phyloP scores from a whole-genome alignment of 2,888 invertebrate species.

The Leptarthrus brevirostris region DNA sequence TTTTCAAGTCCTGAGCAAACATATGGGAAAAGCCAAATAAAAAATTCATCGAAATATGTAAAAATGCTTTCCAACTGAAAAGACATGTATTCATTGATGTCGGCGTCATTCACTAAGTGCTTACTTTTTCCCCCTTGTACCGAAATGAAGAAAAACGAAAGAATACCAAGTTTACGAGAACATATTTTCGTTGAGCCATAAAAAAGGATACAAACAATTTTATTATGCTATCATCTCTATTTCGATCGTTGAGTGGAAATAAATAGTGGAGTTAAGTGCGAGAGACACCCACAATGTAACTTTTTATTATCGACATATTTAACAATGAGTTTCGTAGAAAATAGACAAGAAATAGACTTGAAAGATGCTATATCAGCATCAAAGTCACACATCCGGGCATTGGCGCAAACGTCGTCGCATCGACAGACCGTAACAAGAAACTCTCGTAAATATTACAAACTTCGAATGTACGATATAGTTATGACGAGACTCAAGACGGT shows the following conservation, averaged over 20 bases:
- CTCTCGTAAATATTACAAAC: constrained; percentile 48
- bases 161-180: constrained; percentile 29
- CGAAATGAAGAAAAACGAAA: neutral
- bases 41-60: constrained; percentile 44
- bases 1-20: constrained; percentile 40
- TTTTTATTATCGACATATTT: constrained; percentile 47
- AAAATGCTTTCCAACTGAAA: constrained; percentile 9
- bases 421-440: constrained; percentile 22
- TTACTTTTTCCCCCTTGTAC: neutral
- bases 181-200: constrained; percentile 45
- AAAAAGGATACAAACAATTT: constrained; percentile 45
- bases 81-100: constrained; percentile 19
- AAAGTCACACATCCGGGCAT: constrained; percentile 41
- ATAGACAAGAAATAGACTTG: constrained; percentile 24
- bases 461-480: constrained; percentile 41
- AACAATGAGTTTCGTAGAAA: constrained; percentile 25
- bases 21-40: constrained; percentile 28
- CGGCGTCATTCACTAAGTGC: constrained; percentile 32
- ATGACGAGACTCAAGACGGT: constrained; percentile 43
- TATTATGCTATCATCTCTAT: constrained; percentile 44
- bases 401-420: neutral
- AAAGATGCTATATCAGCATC: constrained; percentile 42
- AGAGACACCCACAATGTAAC: constrained; percentile 43
- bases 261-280: constrained; percentile 46
- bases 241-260: constrained; percentile 33